A percentile compares a stretch with the other conserved stretches of the same genome.
phyloP scores from a whole-genome alignment of 2,888 invertebrate genomes.

The Bugulina stolonifera region DNA sequence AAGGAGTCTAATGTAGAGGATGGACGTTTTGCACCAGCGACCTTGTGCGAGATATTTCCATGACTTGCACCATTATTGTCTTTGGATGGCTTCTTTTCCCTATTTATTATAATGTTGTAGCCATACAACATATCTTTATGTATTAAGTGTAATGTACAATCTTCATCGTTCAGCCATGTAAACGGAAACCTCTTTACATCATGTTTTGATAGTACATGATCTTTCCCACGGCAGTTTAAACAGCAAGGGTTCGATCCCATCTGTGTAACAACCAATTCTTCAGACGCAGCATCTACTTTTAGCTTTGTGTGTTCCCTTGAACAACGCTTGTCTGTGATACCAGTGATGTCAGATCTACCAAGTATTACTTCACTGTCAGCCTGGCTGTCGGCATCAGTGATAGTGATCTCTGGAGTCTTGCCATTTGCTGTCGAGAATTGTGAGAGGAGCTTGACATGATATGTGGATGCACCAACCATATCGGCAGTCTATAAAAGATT shows the following conservation, averaged over 20 bases:
- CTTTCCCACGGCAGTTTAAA: neutral
- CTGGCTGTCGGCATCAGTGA: neutral
- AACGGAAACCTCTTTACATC: neutral
- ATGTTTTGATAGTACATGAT: neutral
- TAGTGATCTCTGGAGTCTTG: neutral
- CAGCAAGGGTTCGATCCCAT: neutral
- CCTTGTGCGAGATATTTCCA: neutral
- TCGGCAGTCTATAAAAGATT: no score
- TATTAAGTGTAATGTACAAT: neutral
- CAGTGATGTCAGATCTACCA: neutral
- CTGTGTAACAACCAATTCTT: neutral
- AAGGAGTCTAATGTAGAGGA: neutral
- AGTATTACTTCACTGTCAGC: neutral
- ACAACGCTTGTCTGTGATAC: conserved; percentile 13
- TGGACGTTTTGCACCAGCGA: neutral
- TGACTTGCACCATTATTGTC: neutral
- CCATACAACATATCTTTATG: conserved; percentile 12
- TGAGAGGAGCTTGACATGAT: neutral
- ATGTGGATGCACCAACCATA: no score
- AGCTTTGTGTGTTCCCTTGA: conserved; percentile 15
- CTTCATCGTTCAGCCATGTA: neutral
- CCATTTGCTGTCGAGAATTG: neutral
- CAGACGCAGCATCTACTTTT: neutral
- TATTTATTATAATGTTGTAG: neutral
- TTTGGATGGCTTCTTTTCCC: neutral